Evolutionary conservation across 2,888 invertebrate genomes (phyloP).

Genomic region (Sarcophaga variegata): DNA sequence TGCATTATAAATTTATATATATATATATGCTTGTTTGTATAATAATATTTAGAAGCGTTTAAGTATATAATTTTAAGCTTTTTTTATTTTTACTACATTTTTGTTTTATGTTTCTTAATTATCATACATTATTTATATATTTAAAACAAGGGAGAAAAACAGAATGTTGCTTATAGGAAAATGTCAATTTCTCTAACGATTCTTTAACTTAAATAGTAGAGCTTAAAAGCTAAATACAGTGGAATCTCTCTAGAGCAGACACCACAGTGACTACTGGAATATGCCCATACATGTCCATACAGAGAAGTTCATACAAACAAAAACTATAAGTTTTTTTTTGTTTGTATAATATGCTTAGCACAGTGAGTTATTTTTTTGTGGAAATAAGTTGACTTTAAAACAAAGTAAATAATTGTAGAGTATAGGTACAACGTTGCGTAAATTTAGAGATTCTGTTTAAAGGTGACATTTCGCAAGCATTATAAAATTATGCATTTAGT

Average conservation of each 20-base stretch:
- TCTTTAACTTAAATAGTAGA: conserved; percentile 15
- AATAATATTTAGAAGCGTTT: conserved; percentile 63
- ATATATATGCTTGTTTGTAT: conserved; percentile 31
- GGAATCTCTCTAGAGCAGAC: too few species aligned
- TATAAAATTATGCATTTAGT: too few species aligned
- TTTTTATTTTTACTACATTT: conserved; percentile 50
- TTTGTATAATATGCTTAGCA: too few species aligned
- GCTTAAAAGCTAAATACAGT: conserved; percentile 44
- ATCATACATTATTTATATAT: conserved; percentile 43
- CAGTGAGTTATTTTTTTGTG: neutral
- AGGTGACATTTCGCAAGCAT: too few species aligned
- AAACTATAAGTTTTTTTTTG: too few species aligned
- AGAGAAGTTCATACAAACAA: too few species aligned
- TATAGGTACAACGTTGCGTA: too few species aligned
- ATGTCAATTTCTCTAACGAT: conserved; percentile 39
- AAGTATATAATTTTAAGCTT: conserved; percentile 68
- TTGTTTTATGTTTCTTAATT: conserved; percentile 40
- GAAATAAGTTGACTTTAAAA: too few species aligned
- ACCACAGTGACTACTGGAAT: too few species aligned
- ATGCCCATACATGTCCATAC: too few species aligned
- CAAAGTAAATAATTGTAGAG: conserved; percentile 37
- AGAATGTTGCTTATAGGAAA: conserved; percentile 61
- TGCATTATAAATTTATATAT: conserved; percentile 52
- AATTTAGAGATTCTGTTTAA: too few species aligned
- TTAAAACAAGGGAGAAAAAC: conserved; percentile 48